Conservation (phyloP, 1,140 invertebrate genomes). For the Halyomorpha halys region DNA sequence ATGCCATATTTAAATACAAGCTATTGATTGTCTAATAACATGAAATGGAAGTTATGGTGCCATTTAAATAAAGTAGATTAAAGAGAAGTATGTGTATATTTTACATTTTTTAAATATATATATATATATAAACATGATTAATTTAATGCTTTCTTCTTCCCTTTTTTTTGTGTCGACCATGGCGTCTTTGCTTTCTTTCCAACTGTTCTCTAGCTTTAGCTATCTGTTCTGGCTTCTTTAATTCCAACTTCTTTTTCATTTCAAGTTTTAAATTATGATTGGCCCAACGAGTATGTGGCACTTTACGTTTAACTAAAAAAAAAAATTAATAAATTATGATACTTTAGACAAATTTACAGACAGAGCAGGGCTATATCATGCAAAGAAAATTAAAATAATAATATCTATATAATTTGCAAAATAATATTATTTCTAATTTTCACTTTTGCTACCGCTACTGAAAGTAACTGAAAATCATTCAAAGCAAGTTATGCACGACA, state of each 20-base stretch:
- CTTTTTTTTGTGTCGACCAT: conserved; percentile 29
- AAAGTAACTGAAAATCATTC: no score
- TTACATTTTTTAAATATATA: no score
- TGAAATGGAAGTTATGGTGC: no score
- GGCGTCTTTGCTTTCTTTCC: conserved; percentile 29
- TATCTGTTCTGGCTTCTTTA: conserved; percentile 31
- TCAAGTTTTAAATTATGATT: conserved; percentile 31
- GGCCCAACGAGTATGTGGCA: conserved; percentile 31
- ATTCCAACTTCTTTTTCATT: conserved; percentile 27
- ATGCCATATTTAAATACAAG: no score
- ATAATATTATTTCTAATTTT: no score
- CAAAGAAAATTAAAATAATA: background rate
- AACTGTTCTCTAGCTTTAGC: conserved; percentile 31
- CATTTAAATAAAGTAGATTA: no score
- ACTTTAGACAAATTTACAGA: background rate
- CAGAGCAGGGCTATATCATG: background rate
- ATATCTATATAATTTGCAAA: no score
- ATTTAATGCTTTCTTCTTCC: background rate
- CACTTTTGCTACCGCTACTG: no score
- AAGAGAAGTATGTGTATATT: no score
- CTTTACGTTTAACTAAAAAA: conserved; percentile 25
- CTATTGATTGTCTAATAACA: no score
- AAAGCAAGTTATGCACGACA: no score
- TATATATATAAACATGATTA: background rate
- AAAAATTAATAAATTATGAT: background rate